Evolutionary conservation across 2,113 vertebrate genomes (phyloP).

Genomic region (Triplophysa tibetana): DNA sequence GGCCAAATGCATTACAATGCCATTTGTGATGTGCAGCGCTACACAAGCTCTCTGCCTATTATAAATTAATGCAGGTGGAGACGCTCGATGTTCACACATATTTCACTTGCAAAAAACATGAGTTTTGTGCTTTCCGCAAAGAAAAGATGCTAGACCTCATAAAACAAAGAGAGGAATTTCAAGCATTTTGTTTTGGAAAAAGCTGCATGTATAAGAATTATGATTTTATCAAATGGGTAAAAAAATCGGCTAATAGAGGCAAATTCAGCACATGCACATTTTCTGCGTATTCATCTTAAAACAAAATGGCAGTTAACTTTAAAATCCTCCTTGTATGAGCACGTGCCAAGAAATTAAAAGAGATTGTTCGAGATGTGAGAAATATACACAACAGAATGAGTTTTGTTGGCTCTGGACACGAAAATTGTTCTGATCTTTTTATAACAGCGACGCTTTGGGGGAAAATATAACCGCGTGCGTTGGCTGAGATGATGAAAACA

Average conservation of each 20-base stretch:
- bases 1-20: conserved; percentile 56
- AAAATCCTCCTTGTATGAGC: conserved; percentile 16
- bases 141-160: background rate
- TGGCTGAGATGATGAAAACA: background rate
- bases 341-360: conserved; percentile 37
- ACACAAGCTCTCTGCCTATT: conserved; percentile 48
- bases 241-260: too few species aligned
- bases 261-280: background rate
- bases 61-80: conserved; percentile 51
- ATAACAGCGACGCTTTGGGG: conserved; percentile 13
- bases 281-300: background rate
- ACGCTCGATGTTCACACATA: conserved; percentile 17
- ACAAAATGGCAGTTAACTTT: conserved; percentile 18
- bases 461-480: conserved; percentile 17
- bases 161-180: background rate
- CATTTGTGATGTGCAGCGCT: conserved; percentile 52
- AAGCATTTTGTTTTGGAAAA: too few species aligned
- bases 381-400: conserved; percentile 30
- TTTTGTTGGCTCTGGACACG: conserved; percentile 11
- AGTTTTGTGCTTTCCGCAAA: background rate
- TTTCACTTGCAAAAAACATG: conserved; percentile 9
- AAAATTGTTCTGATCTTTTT: conserved; percentile 5
- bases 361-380: conserved; percentile 3
- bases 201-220: too few species aligned
- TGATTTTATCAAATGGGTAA: too few species aligned